Evolutionary conservation across 2,888 invertebrate species (phyloP), one percentile per base, ranked within the genome.

Genomic region (Drosophila stalkeri): DNA sequence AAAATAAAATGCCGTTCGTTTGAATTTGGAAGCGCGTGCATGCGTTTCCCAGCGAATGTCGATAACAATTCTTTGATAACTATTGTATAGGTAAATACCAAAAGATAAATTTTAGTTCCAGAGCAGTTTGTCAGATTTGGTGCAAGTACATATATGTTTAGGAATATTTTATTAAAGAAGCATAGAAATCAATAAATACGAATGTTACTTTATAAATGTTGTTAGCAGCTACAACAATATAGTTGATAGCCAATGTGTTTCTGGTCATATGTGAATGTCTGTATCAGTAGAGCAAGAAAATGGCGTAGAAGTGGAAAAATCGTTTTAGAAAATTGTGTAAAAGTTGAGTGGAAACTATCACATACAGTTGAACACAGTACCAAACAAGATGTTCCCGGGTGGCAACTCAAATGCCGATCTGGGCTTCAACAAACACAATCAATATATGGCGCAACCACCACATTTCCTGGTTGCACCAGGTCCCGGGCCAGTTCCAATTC

Each of bases 391-490:
- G 92, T 92, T 82, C 84, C 91, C 92, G 11, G 89, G 91, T 18
- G 90, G 91, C 37, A 92, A 93, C 69, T 81, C 90, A 0, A 92
- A 91, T 73, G 88, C 91, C 18, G 88, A 92, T 43, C 31, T 84
- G 44, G 90, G 91, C 57, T 80, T 88, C 35, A 92, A 90, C 70
- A 91, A 86, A 67, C 87, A 83, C 54, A 89, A 81, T 95, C 91
- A 95, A 78, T 88, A 88, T 41, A 75, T 96, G 71, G 54, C 69
- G 31, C 90, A 83, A 51, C 72, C 74, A 37, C 72, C 78, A 89
- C 95, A 96, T 91, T 97, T 97, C 97, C 96, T 97, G 59, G 96
- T 90, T 56, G 72, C 79, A 11, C 59, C 72, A 47, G 63, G 55
- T 14, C 59, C 70, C 12, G 69, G 52, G 16, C 69, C 80, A 41